phyloP scores from a whole-genome alignment of 2,113 vertebrate species.

The Oncorhynchus nerka region DNA sequence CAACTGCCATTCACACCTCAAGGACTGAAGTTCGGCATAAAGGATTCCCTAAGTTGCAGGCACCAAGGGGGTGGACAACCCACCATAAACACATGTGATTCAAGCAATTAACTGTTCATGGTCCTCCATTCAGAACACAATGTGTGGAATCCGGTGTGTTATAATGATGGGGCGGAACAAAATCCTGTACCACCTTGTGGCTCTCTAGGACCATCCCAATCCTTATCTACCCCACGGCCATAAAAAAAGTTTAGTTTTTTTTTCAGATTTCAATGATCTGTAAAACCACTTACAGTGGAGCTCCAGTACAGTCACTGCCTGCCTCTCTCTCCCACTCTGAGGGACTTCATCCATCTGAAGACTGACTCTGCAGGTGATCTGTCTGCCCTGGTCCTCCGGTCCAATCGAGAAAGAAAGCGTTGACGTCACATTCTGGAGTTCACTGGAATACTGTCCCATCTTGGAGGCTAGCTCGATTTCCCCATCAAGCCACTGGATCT shows the following conservation, averaged over 20 bases:
- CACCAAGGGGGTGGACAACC: too few species aligned
- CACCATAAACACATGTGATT: too few species aligned
- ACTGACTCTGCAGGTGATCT: slow-evolving; percentile 38
- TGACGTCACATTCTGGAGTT: slow-evolving; percentile 21
- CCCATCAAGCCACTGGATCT: slow-evolving; percentile 38
- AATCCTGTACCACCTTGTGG: too few species aligned
- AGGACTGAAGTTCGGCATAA: not conserved
- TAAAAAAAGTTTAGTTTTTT: too few species aligned
- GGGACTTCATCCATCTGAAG: slow-evolving; percentile 25
- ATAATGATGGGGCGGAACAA: too few species aligned
- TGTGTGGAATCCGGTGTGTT: too few species aligned
- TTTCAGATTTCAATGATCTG: too few species aligned
- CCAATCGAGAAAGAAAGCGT: slow-evolving; percentile 1
- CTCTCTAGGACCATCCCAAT: too few species aligned
- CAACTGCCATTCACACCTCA: not conserved
- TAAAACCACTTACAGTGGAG: slow-evolving; percentile 40
- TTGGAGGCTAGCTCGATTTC: slow-evolving; percentile 2
- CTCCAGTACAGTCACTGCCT: slow-evolving; percentile 5
- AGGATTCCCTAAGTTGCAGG: too few species aligned
- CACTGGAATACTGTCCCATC: not conserved
- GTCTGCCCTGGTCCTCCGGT: slow-evolving; percentile 13
- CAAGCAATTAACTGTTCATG: too few species aligned
- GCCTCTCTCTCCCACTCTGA: not conserved
- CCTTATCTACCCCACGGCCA: too few species aligned
- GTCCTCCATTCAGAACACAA: too few species aligned